Conservation (phyloP, 1,140 invertebrate species). For the Scaptomyza pallida region DNA sequence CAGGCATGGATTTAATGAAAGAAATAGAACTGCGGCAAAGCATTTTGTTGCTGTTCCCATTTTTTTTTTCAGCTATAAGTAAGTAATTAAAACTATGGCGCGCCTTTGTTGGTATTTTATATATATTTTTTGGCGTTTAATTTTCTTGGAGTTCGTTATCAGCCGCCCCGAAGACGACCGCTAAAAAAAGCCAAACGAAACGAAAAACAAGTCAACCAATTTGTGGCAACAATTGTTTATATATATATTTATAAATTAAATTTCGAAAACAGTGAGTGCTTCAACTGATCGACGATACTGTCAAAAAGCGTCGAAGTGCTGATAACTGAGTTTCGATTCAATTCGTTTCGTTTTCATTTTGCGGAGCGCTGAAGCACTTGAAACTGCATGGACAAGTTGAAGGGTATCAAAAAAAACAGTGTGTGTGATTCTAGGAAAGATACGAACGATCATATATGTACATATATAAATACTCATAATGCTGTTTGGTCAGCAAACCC, state of each 20-base stretch:
- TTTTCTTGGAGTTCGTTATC: conserved; percentile 45
- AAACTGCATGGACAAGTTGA: conserved; percentile 63
- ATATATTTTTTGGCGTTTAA: conserved; percentile 42
- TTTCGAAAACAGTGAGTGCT: conserved; percentile 61
- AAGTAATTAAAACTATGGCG: conserved; percentile 74
- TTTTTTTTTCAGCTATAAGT: conserved; percentile 38
- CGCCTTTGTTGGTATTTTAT: conserved; percentile 63
- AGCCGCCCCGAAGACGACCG: conserved; percentile 31
- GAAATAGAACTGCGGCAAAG: conserved; percentile 11
- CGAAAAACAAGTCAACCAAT: conserved; percentile 17
- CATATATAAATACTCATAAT: conserved; percentile 8
- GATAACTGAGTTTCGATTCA: conserved; percentile 34
- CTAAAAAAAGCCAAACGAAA: conserved; percentile 47
- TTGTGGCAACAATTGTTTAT: conserved; percentile 23
- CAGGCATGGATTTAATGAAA: conserved; percentile 33
- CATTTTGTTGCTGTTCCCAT: conserved; percentile 31
- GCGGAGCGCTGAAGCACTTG: conserved; percentile 50
- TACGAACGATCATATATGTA: conserved; percentile 26
- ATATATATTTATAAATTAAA: conserved; percentile 68
- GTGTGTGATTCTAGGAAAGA: conserved; percentile 54
- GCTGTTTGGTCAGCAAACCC: conserved; percentile 52
- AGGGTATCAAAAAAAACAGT: conserved; percentile 43
- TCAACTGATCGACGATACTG: conserved; percentile 70
- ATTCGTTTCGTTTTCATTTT: conserved; percentile 31
- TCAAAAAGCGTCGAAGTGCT: conserved; percentile 68